A percentile compares a stretch with the other conserved stretches of the same genome.
phyloP scores from a whole-genome alignment of 2,797 vertebrate species.

The Poecilia wingei region DNA sequence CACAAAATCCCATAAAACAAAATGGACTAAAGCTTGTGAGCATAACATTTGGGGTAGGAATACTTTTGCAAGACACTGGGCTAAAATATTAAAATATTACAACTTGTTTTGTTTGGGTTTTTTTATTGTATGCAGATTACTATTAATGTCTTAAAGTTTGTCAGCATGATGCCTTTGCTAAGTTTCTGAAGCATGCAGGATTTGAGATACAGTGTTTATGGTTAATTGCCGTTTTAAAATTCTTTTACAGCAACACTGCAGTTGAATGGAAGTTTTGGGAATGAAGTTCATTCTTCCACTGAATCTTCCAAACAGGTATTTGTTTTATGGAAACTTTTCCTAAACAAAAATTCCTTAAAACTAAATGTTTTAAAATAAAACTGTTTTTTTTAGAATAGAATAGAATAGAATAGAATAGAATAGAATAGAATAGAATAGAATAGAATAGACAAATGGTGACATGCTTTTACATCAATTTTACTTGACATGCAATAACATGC shows the following conservation, averaged over 20 bases:
- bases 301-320: conserved; percentile 93
- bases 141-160: background rate
- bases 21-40: background rate
- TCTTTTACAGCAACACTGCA: conserved; percentile 90
- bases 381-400: background rate
- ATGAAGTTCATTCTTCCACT: conserved; percentile 87
- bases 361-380: background rate
- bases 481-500: background rate
- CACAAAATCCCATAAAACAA: background rate
- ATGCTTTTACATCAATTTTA: background rate
- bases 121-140: background rate
- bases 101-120: background rate
- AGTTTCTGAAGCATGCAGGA: background rate
- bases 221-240: conserved; percentile 6
- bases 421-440: background rate
- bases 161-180: background rate
- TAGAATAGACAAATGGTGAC: background rate
- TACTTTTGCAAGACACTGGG: background rate
- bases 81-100: background rate
- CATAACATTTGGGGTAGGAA: background rate
- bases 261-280: conserved; percentile 90
- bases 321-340: conserved; percentile 46
- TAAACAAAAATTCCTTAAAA: background rate
- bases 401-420: background rate
- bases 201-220: background rate